These are phyloP conservation scores for Scelioninae gen. 1 DNA, from an alignment of 2,888 invertebrate genomes.

Conservation along the genomic window DNA sequence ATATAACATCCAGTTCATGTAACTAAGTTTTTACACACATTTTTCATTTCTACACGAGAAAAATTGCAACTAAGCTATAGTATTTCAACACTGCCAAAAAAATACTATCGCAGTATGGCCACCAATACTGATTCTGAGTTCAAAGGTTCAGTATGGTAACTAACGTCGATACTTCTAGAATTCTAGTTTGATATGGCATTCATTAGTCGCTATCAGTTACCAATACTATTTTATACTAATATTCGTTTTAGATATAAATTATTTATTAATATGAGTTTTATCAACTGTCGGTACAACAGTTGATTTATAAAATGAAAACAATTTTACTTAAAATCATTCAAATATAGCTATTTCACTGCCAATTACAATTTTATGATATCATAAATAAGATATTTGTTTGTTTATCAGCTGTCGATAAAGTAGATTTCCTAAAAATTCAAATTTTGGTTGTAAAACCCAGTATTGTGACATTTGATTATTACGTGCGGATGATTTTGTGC, in stretches of 20 bases:
- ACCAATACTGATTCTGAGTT: no score
- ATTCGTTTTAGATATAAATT: neutral
- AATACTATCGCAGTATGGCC: no score
- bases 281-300: constrained; percentile 21
- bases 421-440: constrained; percentile 2
- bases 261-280: neutral
- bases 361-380: neutral
- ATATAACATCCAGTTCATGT: no score
- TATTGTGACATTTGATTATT: constrained; percentile 37
- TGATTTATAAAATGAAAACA: neutral
- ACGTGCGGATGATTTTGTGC: constrained; percentile 32
- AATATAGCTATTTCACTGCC: neutral
- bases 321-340: neutral
- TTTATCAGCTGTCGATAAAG: neutral
- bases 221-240: no score
- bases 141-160: no score
- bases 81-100: no score
- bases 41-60: no score
- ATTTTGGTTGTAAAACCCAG: constrained; percentile 6
- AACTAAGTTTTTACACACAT: no score
- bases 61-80: no score
- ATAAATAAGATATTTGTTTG: neutral
- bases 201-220: no score
- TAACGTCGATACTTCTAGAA: no score
- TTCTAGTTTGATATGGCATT: no score